Percentiles rank a stretch among this genome's conserved stretches.
These are phyloP conservation scores for Stenchaetothrips biformis DNA, from an alignment of 2,888 invertebrate genomes.

Conservation along the genomic window DNA sequence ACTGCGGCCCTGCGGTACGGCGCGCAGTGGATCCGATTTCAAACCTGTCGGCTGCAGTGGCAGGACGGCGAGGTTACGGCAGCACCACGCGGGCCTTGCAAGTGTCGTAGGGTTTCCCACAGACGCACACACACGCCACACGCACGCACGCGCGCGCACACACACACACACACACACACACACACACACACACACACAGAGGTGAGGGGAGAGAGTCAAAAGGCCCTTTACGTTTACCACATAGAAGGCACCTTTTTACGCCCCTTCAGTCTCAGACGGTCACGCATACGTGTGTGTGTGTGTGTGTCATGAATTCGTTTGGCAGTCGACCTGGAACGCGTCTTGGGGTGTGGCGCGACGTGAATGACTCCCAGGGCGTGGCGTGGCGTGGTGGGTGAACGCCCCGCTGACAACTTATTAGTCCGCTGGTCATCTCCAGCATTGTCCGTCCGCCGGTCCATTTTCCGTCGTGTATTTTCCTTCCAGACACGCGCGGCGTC, in stretches of 20 bases:
- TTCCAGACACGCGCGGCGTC: not conserved
- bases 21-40: constrained; percentile 4
- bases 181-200: not conserved
- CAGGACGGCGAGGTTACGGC: not conserved
- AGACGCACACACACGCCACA: no score
- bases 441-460: not conserved
- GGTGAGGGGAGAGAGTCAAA: not conserved
- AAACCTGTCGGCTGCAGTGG: not conserved
- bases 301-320: not conserved
- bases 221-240: not conserved
- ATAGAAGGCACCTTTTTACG: not conserved
- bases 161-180: not conserved
- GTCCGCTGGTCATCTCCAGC: not conserved
- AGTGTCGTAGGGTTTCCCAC: not conserved
- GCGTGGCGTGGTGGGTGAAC: not conserved
- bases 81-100: not conserved
- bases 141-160: no score
- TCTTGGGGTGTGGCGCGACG: not conserved
- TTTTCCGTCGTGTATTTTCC: not conserved
- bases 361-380: not conserved
- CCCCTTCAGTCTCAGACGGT: not conserved
- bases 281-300: not conserved
- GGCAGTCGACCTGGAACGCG: not conserved
- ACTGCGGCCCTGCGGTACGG: no score
- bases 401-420: not conserved